Conservation (phyloP, 2,113 vertebrate genomes). For the Zapornia atra region DNA sequence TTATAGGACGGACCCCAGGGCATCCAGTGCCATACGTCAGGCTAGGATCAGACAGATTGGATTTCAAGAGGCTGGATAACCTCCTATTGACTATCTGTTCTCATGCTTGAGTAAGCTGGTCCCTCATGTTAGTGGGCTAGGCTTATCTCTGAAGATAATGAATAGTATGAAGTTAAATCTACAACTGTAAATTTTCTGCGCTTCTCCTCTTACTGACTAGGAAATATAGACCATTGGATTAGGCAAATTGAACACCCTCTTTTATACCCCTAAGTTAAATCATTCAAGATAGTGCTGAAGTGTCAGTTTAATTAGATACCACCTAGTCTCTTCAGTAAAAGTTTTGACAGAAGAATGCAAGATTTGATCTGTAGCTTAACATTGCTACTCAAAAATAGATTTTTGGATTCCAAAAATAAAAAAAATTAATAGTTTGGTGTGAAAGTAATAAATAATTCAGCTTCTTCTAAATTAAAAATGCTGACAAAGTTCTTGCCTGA, state of each 20-base stretch:
- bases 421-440: not conserved
- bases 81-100: not conserved
- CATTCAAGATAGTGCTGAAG: not conserved
- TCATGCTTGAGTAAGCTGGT: not conserved
- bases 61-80: not conserved
- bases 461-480: not conserved
- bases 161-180: not conserved
- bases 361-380: not conserved
- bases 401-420: not conserved
- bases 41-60: not conserved
- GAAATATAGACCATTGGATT: not conserved
- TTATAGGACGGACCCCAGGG: not conserved
- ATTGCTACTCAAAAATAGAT: not conserved
- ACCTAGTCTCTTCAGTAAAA: not conserved
- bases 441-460: not conserved
- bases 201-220: not conserved
- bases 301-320: not conserved
- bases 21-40: not conserved
- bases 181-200: not conserved
- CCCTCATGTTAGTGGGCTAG: not conserved
- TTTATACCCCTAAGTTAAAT: not conserved
- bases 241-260: not conserved
- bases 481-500: not conserved
- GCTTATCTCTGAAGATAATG: rapidly evolving
- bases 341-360: not conserved